Evolutionary conservation across 2,888 invertebrate genomes (phyloP).

Genomic region (Microplitis manilae): DNA sequence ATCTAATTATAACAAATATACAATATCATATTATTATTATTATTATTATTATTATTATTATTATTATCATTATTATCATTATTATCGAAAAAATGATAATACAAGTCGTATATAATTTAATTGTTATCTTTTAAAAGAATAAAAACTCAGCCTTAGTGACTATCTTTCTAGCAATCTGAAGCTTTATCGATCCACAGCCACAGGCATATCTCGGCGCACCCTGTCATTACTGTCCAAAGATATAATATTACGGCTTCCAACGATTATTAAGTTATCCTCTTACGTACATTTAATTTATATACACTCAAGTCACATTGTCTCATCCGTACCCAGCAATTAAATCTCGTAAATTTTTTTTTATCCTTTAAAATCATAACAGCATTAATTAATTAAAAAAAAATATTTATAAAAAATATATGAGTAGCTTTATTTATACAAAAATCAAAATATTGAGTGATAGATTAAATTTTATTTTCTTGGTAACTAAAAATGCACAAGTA

Average conservation of each 20-base stretch:
- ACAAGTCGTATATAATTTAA: background rate
- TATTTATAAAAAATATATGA: too few species aligned
- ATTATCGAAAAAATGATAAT: background rate
- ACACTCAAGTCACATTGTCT: conserved; percentile 7
- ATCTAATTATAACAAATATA: too few species aligned
- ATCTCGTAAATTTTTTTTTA: background rate
- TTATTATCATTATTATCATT: too few species aligned
- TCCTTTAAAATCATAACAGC: background rate
- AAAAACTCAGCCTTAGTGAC: conserved; percentile 28
- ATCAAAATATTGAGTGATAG: background rate
- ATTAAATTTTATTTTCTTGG: background rate
- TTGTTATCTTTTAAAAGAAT: conserved; percentile 4
- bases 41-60: too few species aligned
- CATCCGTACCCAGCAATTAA: background rate
- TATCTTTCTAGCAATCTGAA: conserved; percentile 39
- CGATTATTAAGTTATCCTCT: conserved; percentile 63
- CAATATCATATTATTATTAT: too few species aligned
- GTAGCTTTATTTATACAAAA: background rate
- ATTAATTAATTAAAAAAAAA: background rate
- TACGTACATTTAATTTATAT: conserved; percentile 43
- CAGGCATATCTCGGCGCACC: conserved; percentile 51
- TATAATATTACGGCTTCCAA: conserved; percentile 62
- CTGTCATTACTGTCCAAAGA: conserved; percentile 64
- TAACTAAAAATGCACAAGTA: conserved; percentile 56
- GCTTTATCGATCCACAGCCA: conserved; percentile 60